Percentiles rank a stretch among this genome's conserved stretches.
Conservation (phyloP, 2,888 invertebrate species). For the Drosophila demipolita region DNA sequence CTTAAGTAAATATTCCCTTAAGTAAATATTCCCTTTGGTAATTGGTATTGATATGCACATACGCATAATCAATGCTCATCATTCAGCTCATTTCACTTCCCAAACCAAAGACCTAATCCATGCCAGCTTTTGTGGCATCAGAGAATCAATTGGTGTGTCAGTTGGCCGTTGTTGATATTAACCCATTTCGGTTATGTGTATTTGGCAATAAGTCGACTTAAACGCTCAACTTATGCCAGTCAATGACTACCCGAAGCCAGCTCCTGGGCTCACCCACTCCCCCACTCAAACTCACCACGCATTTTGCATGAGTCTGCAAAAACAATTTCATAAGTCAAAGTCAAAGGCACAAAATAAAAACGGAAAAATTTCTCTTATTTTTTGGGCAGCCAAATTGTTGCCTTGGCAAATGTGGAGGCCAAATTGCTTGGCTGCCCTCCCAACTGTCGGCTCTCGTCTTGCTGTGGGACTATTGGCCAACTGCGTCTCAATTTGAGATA, state of each 20-base stretch:
- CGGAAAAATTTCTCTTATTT: constrained; percentile 7
- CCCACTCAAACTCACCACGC: constrained; percentile 5
- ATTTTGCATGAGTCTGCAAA: constrained; percentile 49
- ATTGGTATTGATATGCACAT: not conserved
- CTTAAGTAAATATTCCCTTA: not conserved
- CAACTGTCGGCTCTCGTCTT: too few species aligned
- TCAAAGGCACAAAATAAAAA: constrained; percentile 14
- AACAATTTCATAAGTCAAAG: constrained; percentile 45
- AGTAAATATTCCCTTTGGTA: not conserved
- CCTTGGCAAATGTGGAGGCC: constrained; percentile 55
- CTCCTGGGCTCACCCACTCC: not conserved
- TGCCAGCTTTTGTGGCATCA: constrained; percentile 15
- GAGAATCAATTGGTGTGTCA: constrained; percentile 62
- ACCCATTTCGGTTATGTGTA: constrained; percentile 51
- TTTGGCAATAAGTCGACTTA: constrained; percentile 51
- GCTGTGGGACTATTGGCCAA: constrained; percentile 42
- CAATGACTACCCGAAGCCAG: constrained; percentile 33
- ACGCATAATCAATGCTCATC: constrained; percentile 13
- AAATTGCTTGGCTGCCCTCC: constrained; percentile 8
- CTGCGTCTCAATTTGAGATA: constrained; percentile 54
- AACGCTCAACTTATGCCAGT: constrained; percentile 59
- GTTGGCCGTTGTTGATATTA: constrained; percentile 55
- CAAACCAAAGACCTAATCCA: constrained; percentile 3
- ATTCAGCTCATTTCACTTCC: constrained; percentile 13
- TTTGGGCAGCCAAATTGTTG: constrained; percentile 28